Evolutionary conservation across 1,140 invertebrate genomes (phyloP).

Genomic region (Portunus trituberculatus): DNA sequence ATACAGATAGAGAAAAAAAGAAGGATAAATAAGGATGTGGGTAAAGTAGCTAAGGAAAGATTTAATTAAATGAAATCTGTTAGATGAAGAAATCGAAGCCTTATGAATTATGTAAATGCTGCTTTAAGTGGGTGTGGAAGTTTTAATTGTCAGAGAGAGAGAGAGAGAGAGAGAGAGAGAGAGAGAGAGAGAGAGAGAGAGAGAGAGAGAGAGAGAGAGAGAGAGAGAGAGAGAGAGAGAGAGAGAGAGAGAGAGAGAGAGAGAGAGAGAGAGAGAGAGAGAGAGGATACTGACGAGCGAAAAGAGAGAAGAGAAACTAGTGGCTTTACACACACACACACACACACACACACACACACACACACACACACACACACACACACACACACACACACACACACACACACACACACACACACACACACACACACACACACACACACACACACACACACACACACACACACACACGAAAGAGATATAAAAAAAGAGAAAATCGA

Average conservation of each 20-base stretch:
- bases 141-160: background rate
- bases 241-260: background rate
- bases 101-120: conserved; percentile 15
- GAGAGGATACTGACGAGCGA: too few species aligned
- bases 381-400: too few species aligned
- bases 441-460: too few species aligned
- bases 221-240: background rate
- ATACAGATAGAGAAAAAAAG: background rate
- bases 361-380: too few species aligned
- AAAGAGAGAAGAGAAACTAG: background rate
- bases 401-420: too few species aligned
- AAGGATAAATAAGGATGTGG: background rate
- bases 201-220: conserved; percentile 20
- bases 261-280: background rate
- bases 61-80: background rate
- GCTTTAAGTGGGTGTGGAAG: background rate
- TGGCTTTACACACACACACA: background rate
- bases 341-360: too few species aligned
- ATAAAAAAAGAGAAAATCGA: too few species aligned
- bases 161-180: conserved; percentile 12
- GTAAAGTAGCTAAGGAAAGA: background rate
- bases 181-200: conserved; percentile 20
- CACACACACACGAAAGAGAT: too few species aligned
- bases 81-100: background rate
- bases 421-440: too few species aligned